These are phyloP conservation scores for Lophius piscatorius DNA, from an alignment of 2,113 vertebrate genomes.

Conservation along the genomic window DNA sequence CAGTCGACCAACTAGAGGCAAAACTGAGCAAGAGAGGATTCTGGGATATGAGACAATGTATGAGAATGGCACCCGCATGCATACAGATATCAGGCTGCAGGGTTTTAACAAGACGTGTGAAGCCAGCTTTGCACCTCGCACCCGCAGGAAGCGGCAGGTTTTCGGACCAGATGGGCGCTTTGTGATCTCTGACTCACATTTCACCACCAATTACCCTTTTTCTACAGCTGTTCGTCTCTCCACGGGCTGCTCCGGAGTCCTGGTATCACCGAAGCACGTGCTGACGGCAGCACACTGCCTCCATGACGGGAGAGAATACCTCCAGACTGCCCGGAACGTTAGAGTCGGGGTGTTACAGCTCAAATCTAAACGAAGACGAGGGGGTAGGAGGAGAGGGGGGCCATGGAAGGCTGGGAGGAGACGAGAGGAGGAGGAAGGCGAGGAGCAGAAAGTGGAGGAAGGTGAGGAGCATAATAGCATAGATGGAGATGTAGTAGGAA, in stretches of 20 bases:
- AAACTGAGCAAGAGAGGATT: conserved; percentile 82
- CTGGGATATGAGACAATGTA: conserved; percentile 91
- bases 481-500: conserved; percentile 3
- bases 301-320: conserved; percentile 87
- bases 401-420: conserved; percentile 20
- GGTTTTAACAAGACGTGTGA: conserved; percentile 33
- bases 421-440: background rate
- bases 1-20: conserved; percentile 72
- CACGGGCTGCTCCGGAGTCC: conserved; percentile 89
- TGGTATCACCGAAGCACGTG: conserved; percentile 87
- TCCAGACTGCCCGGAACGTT: conserved; percentile 80
- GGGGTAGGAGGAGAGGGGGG: conserved; percentile 35
- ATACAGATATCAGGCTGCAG: conserved; percentile 82
- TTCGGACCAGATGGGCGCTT: conserved; percentile 91
- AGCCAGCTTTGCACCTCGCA: background rate
- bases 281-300: conserved; percentile 93
- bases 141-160: conserved; percentile 85
- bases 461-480: conserved; percentile 30
- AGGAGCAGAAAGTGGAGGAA: conserved; percentile 16
- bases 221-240: conserved; percentile 90
- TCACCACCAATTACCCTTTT: conserved; percentile 88
- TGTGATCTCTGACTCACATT: conserved; percentile 87
- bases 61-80: conserved; percentile 86
- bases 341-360: conserved; percentile 87
- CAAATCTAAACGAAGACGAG: conserved; percentile 69